Evolutionary conservation across 53 echinoderm and acorn worm species (phyloP).

Genomic region (Glandiceps talaboti): DNA sequence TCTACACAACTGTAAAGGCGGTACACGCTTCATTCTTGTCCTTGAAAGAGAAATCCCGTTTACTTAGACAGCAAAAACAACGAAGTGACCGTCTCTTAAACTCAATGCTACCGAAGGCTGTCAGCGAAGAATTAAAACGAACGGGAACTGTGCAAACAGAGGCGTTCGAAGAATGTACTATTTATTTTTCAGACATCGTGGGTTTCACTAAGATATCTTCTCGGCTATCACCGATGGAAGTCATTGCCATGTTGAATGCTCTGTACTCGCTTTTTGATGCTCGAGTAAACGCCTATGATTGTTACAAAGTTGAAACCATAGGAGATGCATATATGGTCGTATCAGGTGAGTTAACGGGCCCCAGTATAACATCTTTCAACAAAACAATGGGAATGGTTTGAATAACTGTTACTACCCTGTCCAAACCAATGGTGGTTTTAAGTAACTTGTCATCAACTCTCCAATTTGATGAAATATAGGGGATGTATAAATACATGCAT

Average conservation of each 20-base stretch:
- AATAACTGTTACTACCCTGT: too few relatives aligned
- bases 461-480: too few relatives aligned
- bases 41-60: neutral
- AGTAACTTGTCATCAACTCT: too few relatives aligned
- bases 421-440: too few relatives aligned
- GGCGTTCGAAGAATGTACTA: neutral
- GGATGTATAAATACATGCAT: too few relatives aligned
- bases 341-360: neutral
- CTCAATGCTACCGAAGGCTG: neutral
- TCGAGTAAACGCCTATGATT: neutral
- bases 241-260: neutral
- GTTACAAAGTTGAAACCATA: neutral
- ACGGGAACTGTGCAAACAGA: neutral
- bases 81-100: neutral
- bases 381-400: too few relatives aligned
- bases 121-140: neutral
- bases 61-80: neutral
- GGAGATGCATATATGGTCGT: neutral
- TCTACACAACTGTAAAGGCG: neutral
- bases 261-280: neutral
- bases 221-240: neutral
- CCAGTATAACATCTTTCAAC: too few relatives aligned
- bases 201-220: neutral
- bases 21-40: neutral
- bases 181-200: neutral